Evolutionary conservation across 2,888 invertebrate genomes (phyloP).

Genomic region (Cataglyphis altisquamis): DNA sequence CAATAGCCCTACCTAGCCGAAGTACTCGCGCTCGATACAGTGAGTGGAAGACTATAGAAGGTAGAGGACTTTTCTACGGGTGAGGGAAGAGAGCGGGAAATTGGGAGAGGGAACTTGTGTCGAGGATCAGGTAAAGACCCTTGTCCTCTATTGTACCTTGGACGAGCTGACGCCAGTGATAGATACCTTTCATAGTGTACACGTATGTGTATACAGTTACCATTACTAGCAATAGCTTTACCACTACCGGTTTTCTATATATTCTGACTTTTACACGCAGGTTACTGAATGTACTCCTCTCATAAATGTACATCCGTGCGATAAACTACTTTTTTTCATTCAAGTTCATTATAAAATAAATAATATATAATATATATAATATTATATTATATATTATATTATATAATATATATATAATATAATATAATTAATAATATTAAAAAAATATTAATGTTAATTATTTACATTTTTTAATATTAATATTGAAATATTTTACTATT

Average conservation of each 20-base stretch:
- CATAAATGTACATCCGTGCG: conserved; percentile 49
- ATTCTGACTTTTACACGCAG: conserved; percentile 57
- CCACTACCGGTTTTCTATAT: not conserved
- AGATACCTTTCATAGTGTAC: conserved; percentile 77
- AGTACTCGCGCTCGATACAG: conserved; percentile 56
- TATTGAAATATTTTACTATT: not conserved
- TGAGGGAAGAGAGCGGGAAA: not conserved
- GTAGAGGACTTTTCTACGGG: not conserved
- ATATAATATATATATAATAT: not conserved
- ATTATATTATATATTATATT: too few relatives aligned
- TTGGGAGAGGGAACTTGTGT: conserved; percentile 50
- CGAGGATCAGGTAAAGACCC: conserved; percentile 76
- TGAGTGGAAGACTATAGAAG: conserved; percentile 67
- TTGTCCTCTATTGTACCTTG: conserved; percentile 81
- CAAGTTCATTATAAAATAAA: not conserved
- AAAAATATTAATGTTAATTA: not conserved
- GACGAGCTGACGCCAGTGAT: conserved; percentile 83
- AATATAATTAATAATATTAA: not conserved
- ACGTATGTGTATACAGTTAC: not conserved
- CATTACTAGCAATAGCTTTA: conserved; percentile 36
- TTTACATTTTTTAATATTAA: not conserved
- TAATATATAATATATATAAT: not conserved
- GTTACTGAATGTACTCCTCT: conserved; percentile 61
- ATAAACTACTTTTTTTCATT: conserved; percentile 67
- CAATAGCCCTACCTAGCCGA: conserved; percentile 18